Conservation (phyloP, 1,140 invertebrate species). For the Chionoecetes opilio region DNA sequence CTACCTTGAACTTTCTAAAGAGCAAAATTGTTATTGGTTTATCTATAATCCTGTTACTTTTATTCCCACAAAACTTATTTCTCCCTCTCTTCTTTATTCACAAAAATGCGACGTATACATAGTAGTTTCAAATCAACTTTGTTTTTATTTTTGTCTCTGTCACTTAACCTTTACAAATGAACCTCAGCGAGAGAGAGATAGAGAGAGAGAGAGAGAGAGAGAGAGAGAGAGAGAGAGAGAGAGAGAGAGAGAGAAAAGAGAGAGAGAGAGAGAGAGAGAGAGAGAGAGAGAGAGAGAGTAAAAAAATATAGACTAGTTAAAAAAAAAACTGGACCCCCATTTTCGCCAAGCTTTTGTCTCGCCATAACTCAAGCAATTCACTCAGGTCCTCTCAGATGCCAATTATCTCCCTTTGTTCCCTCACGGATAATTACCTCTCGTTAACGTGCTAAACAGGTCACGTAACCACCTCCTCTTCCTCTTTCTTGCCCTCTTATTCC, state of each 20-base stretch:
- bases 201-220: neutral
- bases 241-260: neutral
- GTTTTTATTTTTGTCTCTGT: no score
- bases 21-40: no score
- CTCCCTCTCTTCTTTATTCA: neutral
- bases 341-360: neutral
- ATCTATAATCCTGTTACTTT: no score
- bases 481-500: neutral
- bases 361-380: slow-evolving; percentile 46
- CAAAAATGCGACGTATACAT: no score
- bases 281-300: neutral
- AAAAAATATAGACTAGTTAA: neutral
- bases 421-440: slow-evolving; percentile 61
- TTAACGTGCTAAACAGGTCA: slow-evolving; percentile 67
- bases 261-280: slow-evolving; percentile 28
- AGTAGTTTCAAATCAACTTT: no score
- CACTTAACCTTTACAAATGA: neutral
- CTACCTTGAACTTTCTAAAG: no score
- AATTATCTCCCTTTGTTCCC: slow-evolving; percentile 67
- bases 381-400: slow-evolving; percentile 51
- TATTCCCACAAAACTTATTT: no score
- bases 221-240: neutral
- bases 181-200: neutral
- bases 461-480: slow-evolving; percentile 15
- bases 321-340: neutral